Percentiles rank a stretch among this genome's conserved stretches.
Conservation (phyloP, 2,888 invertebrate genomes). For the Mechanitis mazaeus region DNA sequence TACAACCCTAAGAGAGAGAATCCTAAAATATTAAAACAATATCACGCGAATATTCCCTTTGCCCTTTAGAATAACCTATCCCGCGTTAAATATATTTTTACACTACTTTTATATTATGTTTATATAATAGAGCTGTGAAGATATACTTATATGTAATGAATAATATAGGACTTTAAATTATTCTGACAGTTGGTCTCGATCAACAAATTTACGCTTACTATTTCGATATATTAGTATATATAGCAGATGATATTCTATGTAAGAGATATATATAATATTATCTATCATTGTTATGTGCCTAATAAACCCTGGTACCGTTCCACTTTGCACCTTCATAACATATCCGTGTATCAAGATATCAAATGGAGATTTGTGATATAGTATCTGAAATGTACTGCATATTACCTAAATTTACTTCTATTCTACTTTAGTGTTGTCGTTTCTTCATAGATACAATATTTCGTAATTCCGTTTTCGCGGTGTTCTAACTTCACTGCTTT, state of each 20-base stretch:
- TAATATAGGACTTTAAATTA: conserved; percentile 40
- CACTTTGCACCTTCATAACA: not conserved
- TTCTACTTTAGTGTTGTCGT: conserved; percentile 48
- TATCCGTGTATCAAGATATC: not conserved
- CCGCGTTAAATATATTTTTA: conserved; percentile 55
- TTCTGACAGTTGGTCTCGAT: conserved; percentile 55
- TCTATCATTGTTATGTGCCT: conserved; percentile 62
- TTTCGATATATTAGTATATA: conserved; percentile 64
- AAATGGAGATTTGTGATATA: conserved; percentile 25
- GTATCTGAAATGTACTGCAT: conserved; percentile 55
- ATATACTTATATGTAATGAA: conserved; percentile 29
- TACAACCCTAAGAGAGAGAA: conserved; percentile 70
- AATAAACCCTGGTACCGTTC: conserved; percentile 47
- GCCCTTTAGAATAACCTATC: conserved; percentile 38
- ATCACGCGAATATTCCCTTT: conserved; percentile 21
- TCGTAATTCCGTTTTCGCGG: conserved; percentile 45
- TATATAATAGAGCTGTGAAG: conserved; percentile 28
- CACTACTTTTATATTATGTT: conserved; percentile 51
- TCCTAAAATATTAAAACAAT: conserved; percentile 41
- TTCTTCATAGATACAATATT: conserved; percentile 55
- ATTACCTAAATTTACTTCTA: conserved; percentile 40
- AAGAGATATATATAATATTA: conserved; percentile 56
- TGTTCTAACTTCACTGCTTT: conserved; percentile 18
- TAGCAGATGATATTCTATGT: conserved; percentile 58
- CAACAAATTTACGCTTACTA: conserved; percentile 72